phyloP scores from a whole-genome alignment of 37 sponge, comb jelly and placozoan genomes.

The Chondrosia reniformis region DNA sequence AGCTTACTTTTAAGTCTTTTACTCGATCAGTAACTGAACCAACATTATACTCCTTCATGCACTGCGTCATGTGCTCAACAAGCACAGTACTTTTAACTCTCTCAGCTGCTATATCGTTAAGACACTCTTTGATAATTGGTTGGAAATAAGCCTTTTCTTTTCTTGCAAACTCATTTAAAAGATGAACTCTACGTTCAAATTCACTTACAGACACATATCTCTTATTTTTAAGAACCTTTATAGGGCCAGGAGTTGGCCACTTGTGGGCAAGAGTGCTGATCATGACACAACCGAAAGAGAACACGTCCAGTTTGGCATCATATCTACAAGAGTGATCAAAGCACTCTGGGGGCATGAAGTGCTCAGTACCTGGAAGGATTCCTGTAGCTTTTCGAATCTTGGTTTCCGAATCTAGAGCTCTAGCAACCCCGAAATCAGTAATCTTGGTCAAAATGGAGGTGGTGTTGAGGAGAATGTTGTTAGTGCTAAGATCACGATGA shows the following conservation, averaged over 20 bases:
- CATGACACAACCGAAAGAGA: slow-evolving; percentile 20
- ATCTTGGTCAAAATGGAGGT: not conserved
- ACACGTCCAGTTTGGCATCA: not conserved
- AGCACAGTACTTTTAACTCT: not conserved
- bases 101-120: not conserved
- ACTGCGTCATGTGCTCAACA: not conserved
- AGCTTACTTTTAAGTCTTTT: too few relatives aligned
- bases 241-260: slow-evolving; percentile 8
- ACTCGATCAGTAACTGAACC: too few relatives aligned
- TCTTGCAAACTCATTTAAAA: not conserved
- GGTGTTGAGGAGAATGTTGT: not conserved
- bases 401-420: not conserved
- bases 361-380: not conserved
- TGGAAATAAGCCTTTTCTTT: not conserved
- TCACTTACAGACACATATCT: not conserved
- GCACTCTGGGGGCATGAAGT: slow-evolving; percentile 11
- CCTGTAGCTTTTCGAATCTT: not conserved
- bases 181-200: not conserved
- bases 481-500: not conserved
- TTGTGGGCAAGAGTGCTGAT: not conserved
- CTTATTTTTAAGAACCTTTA: not conserved
- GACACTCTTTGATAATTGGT: not conserved
- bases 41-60: too few relatives aligned
- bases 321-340: not conserved
- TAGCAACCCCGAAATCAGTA: not conserved